A percentile compares a stretch with the other conserved stretches of the same genome.
phyloP scores from a whole-genome alignment of 2,888 invertebrate genomes.

The Diabrotica balteata region DNA sequence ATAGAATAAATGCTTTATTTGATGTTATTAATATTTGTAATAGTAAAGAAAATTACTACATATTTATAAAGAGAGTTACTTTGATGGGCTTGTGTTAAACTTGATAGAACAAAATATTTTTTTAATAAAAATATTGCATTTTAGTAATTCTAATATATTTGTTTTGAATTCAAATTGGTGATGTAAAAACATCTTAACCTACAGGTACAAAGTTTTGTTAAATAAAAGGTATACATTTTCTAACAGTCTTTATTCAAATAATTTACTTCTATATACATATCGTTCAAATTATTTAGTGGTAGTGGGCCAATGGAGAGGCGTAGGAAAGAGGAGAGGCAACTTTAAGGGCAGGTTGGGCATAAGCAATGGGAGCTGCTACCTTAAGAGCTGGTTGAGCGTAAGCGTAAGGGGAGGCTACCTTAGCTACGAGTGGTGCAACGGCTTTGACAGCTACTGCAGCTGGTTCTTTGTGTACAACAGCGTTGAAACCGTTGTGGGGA shows the following conservation, averaged over 20 bases:
- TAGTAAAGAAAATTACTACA: no score
- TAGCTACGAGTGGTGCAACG: slow-evolving; percentile 35
- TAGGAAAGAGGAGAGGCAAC: slow-evolving; percentile 1
- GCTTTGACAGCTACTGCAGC: slow-evolving; percentile 41
- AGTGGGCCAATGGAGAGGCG: slow-evolving; percentile 3
- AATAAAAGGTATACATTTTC: neutral
- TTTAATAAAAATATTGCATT: no score
- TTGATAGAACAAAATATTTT: no score
- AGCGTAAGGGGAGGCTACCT: slow-evolving; percentile 4
- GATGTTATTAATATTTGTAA: no score
- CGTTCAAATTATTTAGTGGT: neutral
- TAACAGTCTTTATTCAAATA: slow-evolving; percentile 12
- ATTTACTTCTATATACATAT: slow-evolving; percentile 7
- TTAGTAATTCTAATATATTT: no score
- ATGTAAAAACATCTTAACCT: no score
- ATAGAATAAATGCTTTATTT: no score
- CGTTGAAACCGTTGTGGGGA: slow-evolving; percentile 64
- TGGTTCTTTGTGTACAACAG: slow-evolving; percentile 61
- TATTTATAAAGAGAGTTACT: no score
- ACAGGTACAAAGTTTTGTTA: neutral
- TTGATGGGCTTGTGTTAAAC: no score
- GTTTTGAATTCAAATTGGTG: no score
- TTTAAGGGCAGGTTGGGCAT: slow-evolving; percentile 10
- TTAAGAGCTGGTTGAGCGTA: slow-evolving; percentile 30
- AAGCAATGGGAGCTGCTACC: slow-evolving; percentile 9